Conservation (phyloP, 2,888 invertebrate species). For the Himalopsyche japonica region DNA sequence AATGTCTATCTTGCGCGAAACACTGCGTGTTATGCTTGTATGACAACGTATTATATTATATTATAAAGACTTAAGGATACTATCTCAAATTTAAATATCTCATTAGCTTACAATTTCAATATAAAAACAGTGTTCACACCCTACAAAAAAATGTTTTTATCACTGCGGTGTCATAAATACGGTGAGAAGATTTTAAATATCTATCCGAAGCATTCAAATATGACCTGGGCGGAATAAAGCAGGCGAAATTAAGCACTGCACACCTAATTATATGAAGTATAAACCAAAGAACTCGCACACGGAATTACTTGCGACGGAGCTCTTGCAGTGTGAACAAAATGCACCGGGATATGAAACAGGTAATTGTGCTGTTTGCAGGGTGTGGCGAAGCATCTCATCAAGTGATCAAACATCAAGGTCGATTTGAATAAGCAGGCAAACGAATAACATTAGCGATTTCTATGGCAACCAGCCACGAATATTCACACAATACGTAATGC, state of each 20-base stretch:
- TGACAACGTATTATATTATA: too few relatives aligned
- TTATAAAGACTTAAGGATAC: too few relatives aligned
- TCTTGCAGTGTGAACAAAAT: neutral
- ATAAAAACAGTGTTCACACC: neutral
- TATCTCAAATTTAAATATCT: neutral
- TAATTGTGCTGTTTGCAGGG: slow-evolving; percentile 6
- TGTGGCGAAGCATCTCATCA: slow-evolving; percentile 15
- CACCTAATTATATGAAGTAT: neutral
- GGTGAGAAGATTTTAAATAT: neutral
- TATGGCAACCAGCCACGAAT: neutral
- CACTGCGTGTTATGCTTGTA: too few relatives aligned
- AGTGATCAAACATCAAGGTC: slow-evolving; percentile 30
- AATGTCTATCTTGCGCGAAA: too few relatives aligned
- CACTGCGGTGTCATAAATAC: neutral
- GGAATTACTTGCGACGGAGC: neutral
- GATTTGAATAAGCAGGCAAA: slow-evolving; percentile 21
- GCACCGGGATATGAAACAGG: neutral
- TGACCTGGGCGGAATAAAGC: neutral
- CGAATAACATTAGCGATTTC: neutral
- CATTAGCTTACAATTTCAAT: neutral
- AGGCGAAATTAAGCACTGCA: neutral
- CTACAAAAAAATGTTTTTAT: neutral
- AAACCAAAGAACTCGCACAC: neutral
- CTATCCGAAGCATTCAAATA: neutral
- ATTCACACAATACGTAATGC: neutral